These are phyloP conservation scores for Leucophenga montana DNA, from an alignment of 2,888 invertebrate species.

Conservation along the genomic window DNA sequence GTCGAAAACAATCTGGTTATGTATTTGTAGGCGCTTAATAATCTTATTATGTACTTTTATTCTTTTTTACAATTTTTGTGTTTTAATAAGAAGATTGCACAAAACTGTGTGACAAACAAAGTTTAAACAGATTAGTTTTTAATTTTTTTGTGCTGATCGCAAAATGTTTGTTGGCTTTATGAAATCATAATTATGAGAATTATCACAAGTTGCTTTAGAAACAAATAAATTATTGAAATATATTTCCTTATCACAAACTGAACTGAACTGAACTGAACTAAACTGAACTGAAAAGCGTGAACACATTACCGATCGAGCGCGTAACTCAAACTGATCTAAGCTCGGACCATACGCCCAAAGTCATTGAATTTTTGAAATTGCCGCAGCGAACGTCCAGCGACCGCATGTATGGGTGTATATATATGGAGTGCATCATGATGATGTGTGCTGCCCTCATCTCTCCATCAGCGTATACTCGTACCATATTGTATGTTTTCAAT, in stretches of 20 bases:
- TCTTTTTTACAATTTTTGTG: background rate
- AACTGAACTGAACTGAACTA: constrained; percentile 32
- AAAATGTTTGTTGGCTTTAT: background rate
- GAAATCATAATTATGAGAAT: too few species aligned
- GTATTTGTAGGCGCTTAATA: constrained; percentile 22
- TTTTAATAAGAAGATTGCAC: background rate
- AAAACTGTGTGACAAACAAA: constrained; percentile 9
- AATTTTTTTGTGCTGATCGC: constrained; percentile 19
- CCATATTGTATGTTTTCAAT: constrained; percentile 6
- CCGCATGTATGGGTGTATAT: constrained; percentile 22
- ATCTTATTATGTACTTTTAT: constrained; percentile 29
- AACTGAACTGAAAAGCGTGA: constrained; percentile 49
- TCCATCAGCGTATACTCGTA: background rate
- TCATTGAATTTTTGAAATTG: constrained; percentile 71
- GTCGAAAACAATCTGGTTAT: constrained; percentile 29
- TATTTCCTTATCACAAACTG: background rate
- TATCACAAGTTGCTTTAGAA: too few species aligned
- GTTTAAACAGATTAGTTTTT: background rate
- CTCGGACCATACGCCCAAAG: constrained; percentile 70
- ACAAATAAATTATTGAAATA: too few species aligned
- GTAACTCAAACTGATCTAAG: constrained; percentile 71
- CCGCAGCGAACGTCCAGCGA: constrained; percentile 29
- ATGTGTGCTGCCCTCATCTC: constrained; percentile 53
- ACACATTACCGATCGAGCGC: constrained; percentile 69
- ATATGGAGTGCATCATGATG: constrained; percentile 6